Evolutionary conservation across 2,888 invertebrate species (phyloP).

Genomic region (Standfussiana lucernea): DNA sequence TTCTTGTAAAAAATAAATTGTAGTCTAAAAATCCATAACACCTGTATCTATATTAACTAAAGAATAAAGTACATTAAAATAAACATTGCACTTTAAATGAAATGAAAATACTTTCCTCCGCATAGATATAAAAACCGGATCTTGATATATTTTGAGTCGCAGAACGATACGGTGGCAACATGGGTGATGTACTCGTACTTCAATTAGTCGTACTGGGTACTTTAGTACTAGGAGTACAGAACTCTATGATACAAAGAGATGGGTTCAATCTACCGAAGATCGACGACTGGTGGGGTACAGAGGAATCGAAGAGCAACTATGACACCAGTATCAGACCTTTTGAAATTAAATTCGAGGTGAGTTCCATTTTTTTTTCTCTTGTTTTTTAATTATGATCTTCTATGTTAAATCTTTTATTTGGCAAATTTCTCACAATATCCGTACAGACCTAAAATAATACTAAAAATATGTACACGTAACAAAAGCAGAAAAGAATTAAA

Average conservation of each 20-base stretch:
- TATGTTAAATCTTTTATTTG: no score
- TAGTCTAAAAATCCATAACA: neutral
- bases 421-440: no score
- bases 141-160: neutral
- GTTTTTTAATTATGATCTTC: neutral
- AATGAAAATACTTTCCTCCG: neutral
- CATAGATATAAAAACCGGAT: neutral
- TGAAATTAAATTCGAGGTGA: conserved; percentile 22
- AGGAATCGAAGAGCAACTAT: conserved; percentile 53
- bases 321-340: conserved; percentile 84
- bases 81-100: neutral
- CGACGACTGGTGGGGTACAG: conserved; percentile 61
- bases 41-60: neutral
- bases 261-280: conserved; percentile 14
- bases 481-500: no score
- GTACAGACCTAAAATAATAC: no score
- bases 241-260: conserved; percentile 18
- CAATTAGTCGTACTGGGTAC: neutral
- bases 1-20: neutral
- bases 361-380: neutral
- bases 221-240: conserved; percentile 15
- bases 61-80: neutral
- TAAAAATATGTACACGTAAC: no score
- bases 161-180: neutral
- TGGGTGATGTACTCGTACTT: neutral